Evolutionary conservation across 1,140 invertebrate species (phyloP).

Genomic region (Drosophila sp.): DNA sequence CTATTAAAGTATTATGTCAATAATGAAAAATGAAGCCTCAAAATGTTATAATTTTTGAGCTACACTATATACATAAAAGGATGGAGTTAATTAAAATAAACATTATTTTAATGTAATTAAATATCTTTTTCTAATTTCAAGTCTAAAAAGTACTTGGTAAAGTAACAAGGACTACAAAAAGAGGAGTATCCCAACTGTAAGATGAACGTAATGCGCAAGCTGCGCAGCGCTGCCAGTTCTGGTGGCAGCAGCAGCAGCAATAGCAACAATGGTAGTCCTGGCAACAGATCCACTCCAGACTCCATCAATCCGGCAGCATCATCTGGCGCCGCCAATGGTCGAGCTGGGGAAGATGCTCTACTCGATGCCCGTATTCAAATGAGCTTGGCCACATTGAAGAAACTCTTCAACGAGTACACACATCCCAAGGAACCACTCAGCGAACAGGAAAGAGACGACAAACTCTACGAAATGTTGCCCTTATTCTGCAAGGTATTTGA

Average conservation of each 20-base stretch:
- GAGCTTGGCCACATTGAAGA: conserved; percentile 97
- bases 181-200: neutral
- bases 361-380: conserved; percentile 91
- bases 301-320: conserved; percentile 17
- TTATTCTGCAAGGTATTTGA: conserved; percentile 96
- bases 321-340: conserved; percentile 43
- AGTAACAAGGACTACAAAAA: conserved; percentile 1
- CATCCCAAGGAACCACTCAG: conserved; percentile 92
- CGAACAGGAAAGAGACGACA: conserved; percentile 94
- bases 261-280: conserved; percentile 38
- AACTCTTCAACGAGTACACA: conserved; percentile 96
- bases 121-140: conserved; percentile 31
- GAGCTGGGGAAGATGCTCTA: conserved; percentile 82
- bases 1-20: too few species aligned
- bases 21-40: too few species aligned
- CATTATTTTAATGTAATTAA: neutral
- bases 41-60: too few species aligned
- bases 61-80: too few species aligned
- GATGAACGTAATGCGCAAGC: conserved; percentile 95
- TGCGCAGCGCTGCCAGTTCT: conserved; percentile 86
- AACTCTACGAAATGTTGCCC: conserved; percentile 98
- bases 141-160: conserved; percentile 33
- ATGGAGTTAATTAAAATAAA: too few species aligned
- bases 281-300: conserved; percentile 63
- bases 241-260: conserved; percentile 61